Evolutionary conservation across 2,113 vertebrate species (phyloP).

Genomic region (Cololabis saira): DNA sequence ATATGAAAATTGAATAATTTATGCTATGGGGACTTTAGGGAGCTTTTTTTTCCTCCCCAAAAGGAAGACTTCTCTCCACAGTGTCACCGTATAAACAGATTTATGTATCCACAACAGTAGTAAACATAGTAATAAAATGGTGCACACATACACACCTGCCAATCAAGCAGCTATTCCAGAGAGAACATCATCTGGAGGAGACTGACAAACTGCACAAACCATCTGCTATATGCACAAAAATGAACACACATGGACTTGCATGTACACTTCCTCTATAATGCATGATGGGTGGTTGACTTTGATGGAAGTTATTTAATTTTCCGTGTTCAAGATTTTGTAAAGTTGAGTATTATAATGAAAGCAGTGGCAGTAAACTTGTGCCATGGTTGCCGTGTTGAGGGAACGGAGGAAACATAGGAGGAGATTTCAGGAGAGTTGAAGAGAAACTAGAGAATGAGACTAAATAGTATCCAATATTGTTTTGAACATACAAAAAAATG

Average conservation of each 20-base stretch:
- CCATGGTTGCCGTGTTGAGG: background rate
- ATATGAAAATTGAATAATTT: conserved; percentile 5
- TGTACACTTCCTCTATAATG: conserved; percentile 37
- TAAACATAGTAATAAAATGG: background rate
- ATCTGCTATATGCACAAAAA: conserved; percentile 47
- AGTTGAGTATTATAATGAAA: conserved; percentile 9
- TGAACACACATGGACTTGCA: background rate
- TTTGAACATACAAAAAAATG: background rate
- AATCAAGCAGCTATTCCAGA: conserved; percentile 62
- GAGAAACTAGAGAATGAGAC: too few species aligned
- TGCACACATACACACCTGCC: conserved; percentile 33
- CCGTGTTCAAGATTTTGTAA: conserved; percentile 32
- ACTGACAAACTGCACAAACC: conserved; percentile 59
- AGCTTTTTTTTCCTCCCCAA: background rate
- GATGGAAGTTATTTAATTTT: conserved; percentile 36
- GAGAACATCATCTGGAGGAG: conserved; percentile 62
- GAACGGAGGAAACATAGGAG: background rate
- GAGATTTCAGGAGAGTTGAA: background rate
- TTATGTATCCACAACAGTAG: conserved; percentile 7
- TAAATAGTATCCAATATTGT: too few species aligned
- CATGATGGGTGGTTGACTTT: conserved; percentile 48
- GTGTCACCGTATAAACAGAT: conserved; percentile 21
- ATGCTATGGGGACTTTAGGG: background rate
- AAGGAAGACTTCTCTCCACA: background rate
- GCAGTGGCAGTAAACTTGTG: conserved; percentile 5